Conservation (phyloP, 2,888 invertebrate genomes). For the Metopia argyrocephala region DNA sequence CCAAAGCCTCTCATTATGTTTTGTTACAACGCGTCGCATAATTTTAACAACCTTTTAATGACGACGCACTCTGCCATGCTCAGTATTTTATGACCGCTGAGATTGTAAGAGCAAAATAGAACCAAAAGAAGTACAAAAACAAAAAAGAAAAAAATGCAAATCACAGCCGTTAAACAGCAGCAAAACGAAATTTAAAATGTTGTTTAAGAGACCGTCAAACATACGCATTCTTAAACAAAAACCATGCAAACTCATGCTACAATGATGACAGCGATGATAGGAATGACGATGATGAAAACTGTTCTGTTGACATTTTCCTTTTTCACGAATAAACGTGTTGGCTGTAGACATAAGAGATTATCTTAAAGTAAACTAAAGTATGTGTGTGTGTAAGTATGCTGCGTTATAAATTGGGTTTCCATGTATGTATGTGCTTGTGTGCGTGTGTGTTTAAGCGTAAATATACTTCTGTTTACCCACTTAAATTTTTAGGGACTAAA, state of each 20-base stretch:
- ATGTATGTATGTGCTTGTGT: neutral
- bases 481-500: neutral
- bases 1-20: conserved; percentile 42
- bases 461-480: neutral
- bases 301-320: neutral
- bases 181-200: conserved; percentile 57
- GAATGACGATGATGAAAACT: neutral
- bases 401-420: neutral
- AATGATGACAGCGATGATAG: neutral
- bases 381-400: neutral
- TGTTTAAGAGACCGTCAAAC: conserved; percentile 57
- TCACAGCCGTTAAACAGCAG: conserved; percentile 50
- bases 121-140: neutral
- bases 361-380: neutral
- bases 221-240: conserved; percentile 45
- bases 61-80: neutral
- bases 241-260: neutral
- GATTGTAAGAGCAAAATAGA: neutral
- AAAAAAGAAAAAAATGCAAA: conserved; percentile 53
- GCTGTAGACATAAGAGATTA: neutral
- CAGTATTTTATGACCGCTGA: neutral
- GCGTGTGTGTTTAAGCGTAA: neutral
- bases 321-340: neutral
- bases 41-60: conserved; percentile 43
- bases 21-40: conserved; percentile 48